Percentiles rank a stretch among this genome's conserved stretches.
Evolutionary conservation across 1,140 invertebrate species (phyloP).

Genomic region (Tetraneura akinire): DNA sequence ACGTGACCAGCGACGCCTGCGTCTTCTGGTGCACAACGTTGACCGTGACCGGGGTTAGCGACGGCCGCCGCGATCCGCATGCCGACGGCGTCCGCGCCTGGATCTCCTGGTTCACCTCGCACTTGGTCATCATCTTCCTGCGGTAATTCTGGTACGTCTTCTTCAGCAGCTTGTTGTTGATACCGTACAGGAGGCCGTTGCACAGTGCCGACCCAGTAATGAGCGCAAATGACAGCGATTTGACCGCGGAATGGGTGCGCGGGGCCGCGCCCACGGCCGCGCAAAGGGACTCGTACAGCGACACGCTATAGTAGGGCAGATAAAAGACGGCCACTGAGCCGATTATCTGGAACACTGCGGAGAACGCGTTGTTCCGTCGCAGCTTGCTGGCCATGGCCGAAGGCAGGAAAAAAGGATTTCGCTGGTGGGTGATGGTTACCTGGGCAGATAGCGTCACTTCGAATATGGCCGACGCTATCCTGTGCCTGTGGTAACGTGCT

Average conservation of each 20-base stretch:
- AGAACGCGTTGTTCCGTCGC: slow-evolving; percentile 68
- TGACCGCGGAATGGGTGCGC: slow-evolving; percentile 57
- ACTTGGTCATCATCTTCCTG: slow-evolving; percentile 77
- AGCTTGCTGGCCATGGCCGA: slow-evolving; percentile 61
- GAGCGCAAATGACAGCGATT: slow-evolving; percentile 63
- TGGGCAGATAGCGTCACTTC: slow-evolving; percentile 81
- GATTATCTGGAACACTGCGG: slow-evolving; percentile 67
- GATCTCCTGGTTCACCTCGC: slow-evolving; percentile 73
- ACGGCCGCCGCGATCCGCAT: slow-evolving; percentile 73
- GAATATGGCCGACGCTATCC: slow-evolving; percentile 81
- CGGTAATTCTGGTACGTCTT: slow-evolving; percentile 77
- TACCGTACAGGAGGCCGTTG: slow-evolving; percentile 76
- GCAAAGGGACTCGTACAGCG: slow-evolving; percentile 64
- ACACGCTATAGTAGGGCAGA: slow-evolving; percentile 71
- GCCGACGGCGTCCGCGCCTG: slow-evolving; percentile 76
- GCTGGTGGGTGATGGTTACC: slow-evolving; percentile 79
- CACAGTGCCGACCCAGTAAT: slow-evolving; percentile 71
- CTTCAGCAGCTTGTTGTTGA: slow-evolving; percentile 70
- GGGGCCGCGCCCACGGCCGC: slow-evolving; percentile 54
- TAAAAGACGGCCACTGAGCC: slow-evolving; percentile 73
- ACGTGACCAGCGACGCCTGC: slow-evolving; percentile 59
- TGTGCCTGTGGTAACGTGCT: slow-evolving; percentile 76
- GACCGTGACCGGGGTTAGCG: slow-evolving; percentile 64
- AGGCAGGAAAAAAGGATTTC: slow-evolving; percentile 69
- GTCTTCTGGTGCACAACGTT: slow-evolving; percentile 70